A percentile compares a stretch with the other conserved stretches of the same genome.
Conservation (phyloP, 2,888 invertebrate species). For the Lingula anatina region DNA sequence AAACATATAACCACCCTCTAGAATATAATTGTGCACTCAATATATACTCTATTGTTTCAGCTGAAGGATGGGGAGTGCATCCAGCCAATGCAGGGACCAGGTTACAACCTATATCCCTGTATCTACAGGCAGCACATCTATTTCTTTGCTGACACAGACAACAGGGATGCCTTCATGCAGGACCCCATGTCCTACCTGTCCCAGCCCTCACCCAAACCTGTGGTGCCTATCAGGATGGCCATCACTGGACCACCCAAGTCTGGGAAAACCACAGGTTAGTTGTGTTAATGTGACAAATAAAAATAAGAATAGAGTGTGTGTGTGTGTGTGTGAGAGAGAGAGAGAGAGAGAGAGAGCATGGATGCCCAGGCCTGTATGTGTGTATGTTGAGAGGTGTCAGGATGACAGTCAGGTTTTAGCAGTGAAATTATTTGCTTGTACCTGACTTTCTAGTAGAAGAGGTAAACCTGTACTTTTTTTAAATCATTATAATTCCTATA, state of each 20-base stretch:
- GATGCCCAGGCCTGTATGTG: no score
- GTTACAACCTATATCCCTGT: slow-evolving; percentile 37
- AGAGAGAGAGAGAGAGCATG: no score
- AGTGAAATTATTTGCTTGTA: no score
- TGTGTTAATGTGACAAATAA: neutral
- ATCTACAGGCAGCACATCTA: slow-evolving; percentile 48
- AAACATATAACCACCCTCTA: neutral
- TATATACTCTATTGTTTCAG: slow-evolving; percentile 16
- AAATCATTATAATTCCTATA: no score
- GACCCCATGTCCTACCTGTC: slow-evolving; percentile 46
- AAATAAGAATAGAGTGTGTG: neutral
- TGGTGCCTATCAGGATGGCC: slow-evolving; percentile 49
- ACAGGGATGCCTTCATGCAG: slow-evolving; percentile 40
- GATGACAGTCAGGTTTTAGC: no score
- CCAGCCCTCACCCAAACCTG: slow-evolving; percentile 45
- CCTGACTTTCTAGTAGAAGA: no score
- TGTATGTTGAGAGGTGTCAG: no score
- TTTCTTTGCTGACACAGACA: slow-evolving; percentile 37
- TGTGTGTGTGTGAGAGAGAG: no score
- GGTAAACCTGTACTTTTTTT: no score
- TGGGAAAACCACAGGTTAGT: slow-evolving; percentile 51
- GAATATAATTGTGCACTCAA: neutral
- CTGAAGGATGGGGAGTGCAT: slow-evolving; percentile 45
- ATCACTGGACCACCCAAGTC: slow-evolving; percentile 52
- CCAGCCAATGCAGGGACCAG: slow-evolving; percentile 46